Evolutionary conservation across 53 echinoderm and acorn worm genomes (phyloP).

Genomic region (Temnopleurus reevesii): DNA sequence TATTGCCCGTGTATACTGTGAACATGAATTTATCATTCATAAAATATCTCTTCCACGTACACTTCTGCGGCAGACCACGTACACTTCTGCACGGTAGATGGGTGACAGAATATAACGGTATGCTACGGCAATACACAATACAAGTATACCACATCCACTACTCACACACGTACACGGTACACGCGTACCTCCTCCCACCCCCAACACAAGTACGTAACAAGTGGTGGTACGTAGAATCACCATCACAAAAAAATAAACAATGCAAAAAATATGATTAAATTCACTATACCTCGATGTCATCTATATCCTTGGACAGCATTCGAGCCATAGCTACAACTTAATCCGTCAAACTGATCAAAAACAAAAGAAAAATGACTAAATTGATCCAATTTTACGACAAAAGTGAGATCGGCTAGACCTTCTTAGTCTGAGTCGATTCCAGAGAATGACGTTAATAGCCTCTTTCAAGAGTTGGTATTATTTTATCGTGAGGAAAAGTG

Average conservation of each 20-base stretch:
- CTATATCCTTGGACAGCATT: conserved; percentile 37
- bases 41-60: too few relatives aligned
- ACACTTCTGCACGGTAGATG: too few relatives aligned
- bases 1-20: too few relatives aligned
- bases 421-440: conserved; percentile 26
- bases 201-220: too few relatives aligned
- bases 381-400: background rate
- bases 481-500: background rate
- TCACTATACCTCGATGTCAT: conserved; percentile 47
- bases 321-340: conserved; percentile 4
- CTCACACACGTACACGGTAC: background rate
- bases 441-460: background rate
- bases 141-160: background rate
- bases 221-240: too few relatives aligned
- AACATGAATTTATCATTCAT: too few relatives aligned
- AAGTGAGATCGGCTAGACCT: background rate
- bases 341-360: background rate
- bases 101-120: too few relatives aligned
- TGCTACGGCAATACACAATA: background rate
- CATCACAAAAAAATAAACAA: background rate
- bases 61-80: too few relatives aligned
- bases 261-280: background rate
- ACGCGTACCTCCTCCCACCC: background rate
- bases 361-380: background rate
- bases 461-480: background rate